phyloP scores from a whole-genome alignment of 1,140 invertebrate genomes.

The Planococcus citri region DNA sequence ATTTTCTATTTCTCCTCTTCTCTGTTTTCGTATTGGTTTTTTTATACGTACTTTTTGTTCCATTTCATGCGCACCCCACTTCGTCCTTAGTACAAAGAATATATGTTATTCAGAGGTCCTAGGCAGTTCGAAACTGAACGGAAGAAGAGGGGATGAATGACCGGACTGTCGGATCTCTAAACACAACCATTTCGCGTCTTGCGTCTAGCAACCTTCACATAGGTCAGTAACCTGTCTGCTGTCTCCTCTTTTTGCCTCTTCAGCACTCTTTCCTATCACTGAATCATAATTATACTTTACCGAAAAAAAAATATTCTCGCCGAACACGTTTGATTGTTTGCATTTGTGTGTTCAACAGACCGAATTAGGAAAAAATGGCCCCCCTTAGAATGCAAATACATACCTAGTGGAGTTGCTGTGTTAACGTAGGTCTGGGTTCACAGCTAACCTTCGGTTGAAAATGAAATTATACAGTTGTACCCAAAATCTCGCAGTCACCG shows the following conservation, averaged over 20 bases:
- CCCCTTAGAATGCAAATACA: no score
- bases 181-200: conserved; percentile 17
- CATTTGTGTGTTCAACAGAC: no score
- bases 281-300: neutral
- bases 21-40: neutral
- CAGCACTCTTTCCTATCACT: no score
- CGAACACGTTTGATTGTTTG: neutral
- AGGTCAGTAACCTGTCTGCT: conserved; percentile 19
- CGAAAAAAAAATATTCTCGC: neutral
- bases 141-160: conserved; percentile 18
- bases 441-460: no score
- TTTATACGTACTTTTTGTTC: neutral
- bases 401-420: no score
- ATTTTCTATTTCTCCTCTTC: conserved; percentile 14
- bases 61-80: neutral
- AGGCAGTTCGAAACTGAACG: neutral
- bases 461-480: no score
- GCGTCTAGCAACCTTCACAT: conserved; percentile 17
- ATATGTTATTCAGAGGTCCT: conserved; percentile 4
- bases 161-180: conserved; percentile 18
- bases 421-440: no score
- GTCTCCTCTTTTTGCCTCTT: neutral
- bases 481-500: no score
- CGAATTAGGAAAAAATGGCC: no score
- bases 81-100: neutral